Evolutionary conservation across 2,797 vertebrate species (phyloP), one percentile per base, ranked within the genome.

Genomic region (Danio choprae): DNA sequence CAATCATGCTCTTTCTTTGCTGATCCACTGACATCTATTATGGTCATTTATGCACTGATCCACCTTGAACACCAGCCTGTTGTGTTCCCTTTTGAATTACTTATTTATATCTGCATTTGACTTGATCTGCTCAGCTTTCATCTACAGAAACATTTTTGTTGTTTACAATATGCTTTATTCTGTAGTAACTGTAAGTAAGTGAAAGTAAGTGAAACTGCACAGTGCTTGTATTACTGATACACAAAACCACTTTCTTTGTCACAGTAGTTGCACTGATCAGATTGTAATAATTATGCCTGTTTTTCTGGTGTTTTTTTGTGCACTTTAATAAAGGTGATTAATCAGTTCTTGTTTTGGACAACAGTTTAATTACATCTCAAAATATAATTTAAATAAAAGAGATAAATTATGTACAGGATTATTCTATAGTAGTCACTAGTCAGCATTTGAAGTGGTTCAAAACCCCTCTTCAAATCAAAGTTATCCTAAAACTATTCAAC

Each of bases 21-120:
- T 58, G 5, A 43, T 72, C 41, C 12, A 22, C 38, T 3, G 0
- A 5, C 4, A 22, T 5, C 8, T 6, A 44, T 65, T 46, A 56
- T n/a, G 3, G 50, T 22, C 41, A 55, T 81, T 62, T 50, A 69
- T 78, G 48, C 41, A 74, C 60, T 41, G 9, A 81, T 63, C 55
- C 13, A 22, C 73, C 80, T 71, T 79, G 76, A 41, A 73, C 71
- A 58, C 22, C 41, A 68, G 13, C 36, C 73, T 10, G 20, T 82
- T 86, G 83, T 87, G 86, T 86, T 87, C 85, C 86, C 83, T 86
- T 67, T 62, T 44, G 7, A 12, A 73, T 51, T 41, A 56, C 78
- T 2, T 86, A 86, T 86, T 87, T 86, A 87, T 85, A 46, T 50
- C 79, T 48, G 72, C 3, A 18, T 20, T 58, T 50, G 6, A 51